Evolutionary conservation across 2,888 invertebrate genomes (phyloP).

Genomic region (Biston betularia): DNA sequence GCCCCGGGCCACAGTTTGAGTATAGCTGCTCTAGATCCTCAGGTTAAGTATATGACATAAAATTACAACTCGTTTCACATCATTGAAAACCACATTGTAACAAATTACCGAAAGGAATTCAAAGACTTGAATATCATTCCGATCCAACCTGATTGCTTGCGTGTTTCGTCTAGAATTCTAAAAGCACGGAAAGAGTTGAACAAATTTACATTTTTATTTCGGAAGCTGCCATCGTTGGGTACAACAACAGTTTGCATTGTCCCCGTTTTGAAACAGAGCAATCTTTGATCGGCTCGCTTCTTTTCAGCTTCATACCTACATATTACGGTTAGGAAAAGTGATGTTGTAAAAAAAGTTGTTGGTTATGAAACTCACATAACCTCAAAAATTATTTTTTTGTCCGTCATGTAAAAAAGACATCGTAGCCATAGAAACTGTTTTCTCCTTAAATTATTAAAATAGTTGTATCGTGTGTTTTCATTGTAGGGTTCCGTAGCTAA

Average conservation of each 20-base stretch:
- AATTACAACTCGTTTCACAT: slow-evolving; percentile 16
- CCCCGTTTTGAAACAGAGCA: slow-evolving; percentile 71
- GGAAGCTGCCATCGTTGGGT: slow-evolving; percentile 63
- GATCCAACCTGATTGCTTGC: slow-evolving; percentile 61
- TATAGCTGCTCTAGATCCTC: too few relatives aligned
- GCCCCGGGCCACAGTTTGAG: too few relatives aligned
- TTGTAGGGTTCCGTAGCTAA: too few relatives aligned
- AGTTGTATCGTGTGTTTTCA: too few relatives aligned
- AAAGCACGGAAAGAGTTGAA: slow-evolving; percentile 66
- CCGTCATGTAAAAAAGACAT: too few relatives aligned
- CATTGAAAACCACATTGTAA: slow-evolving; percentile 45
- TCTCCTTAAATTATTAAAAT: too few relatives aligned
- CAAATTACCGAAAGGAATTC: slow-evolving; percentile 56
- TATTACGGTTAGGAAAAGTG: neutral
- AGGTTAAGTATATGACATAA: neutral
- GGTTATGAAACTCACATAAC: too few relatives aligned
- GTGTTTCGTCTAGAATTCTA: slow-evolving; percentile 65
- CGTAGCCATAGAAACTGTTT: too few relatives aligned
- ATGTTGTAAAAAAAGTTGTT: too few relatives aligned
- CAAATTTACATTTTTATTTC: slow-evolving; percentile 79
- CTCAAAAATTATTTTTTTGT: too few relatives aligned
- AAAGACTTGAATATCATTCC: slow-evolving; percentile 49
- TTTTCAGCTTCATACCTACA: slow-evolving; percentile 61
- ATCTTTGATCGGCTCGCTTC: slow-evolving; percentile 76
- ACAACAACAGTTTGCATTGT: slow-evolving; percentile 73